Evolutionary conservation across 2,113 vertebrate species (phyloP).

Genomic region (Muscicapa adusta): DNA sequence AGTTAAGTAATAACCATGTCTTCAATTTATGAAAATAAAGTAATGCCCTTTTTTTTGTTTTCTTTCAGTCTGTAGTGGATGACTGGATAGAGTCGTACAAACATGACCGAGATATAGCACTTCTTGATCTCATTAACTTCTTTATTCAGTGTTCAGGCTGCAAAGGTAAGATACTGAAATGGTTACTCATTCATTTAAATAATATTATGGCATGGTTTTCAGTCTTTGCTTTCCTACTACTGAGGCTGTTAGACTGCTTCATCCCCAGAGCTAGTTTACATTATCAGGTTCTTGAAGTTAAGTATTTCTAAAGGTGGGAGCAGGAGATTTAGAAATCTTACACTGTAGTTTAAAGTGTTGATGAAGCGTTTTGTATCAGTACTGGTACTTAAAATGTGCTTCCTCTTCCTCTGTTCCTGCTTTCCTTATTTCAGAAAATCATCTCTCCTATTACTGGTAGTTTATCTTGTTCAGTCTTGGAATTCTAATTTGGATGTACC

Average conservation of each 20-base stretch:
- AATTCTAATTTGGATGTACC: background rate
- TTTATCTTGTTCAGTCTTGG: background rate
- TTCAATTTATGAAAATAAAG: background rate
- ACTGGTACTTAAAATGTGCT: background rate
- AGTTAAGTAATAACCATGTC: background rate
- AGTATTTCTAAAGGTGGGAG: background rate
- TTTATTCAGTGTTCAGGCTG: constrained; percentile 99
- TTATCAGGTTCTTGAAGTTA: background rate
- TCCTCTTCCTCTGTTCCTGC: background rate
- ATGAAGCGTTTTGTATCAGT: background rate
- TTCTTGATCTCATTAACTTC: constrained; percentile 99
- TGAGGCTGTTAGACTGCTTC: background rate
- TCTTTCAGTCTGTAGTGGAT: constrained; percentile 92
- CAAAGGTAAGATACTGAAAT: constrained; percentile 83
- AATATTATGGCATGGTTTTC: background rate
- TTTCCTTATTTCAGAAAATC: background rate
- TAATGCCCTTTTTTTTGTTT: background rate
- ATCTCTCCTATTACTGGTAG: background rate
- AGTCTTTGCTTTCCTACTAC: background rate
- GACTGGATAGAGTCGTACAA: constrained; percentile 99
- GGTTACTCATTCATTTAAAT: background rate
- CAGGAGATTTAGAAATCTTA: background rate
- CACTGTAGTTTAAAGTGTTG: background rate
- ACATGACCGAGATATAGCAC: constrained; percentile 92
- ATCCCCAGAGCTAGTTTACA: background rate